These are phyloP conservation scores for Zapus hudsonius DNA, from an alignment of 2,113 vertebrate genomes.

Conservation along the genomic window DNA sequence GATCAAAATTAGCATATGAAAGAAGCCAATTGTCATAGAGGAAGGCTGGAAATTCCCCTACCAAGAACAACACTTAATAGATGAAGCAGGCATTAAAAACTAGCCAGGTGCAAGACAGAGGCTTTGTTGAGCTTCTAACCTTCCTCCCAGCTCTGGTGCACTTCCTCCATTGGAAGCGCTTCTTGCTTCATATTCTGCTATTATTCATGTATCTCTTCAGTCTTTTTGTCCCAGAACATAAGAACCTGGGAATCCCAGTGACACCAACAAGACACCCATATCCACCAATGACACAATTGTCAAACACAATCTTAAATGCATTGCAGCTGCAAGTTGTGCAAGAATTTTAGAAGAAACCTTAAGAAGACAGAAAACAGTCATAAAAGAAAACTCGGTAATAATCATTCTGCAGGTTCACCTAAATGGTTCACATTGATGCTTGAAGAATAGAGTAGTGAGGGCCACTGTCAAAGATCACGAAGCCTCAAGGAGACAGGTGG, in stretches of 20 bases:
- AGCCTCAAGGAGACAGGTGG: background rate
- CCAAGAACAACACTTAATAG: background rate
- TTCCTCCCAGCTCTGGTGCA: background rate
- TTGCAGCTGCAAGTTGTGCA: background rate
- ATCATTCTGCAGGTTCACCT: background rate
- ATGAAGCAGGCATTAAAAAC: background rate
- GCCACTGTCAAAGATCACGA: background rate
- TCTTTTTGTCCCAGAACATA: background rate
- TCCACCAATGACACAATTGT: background rate
- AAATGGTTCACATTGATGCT: background rate
- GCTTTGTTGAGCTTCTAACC: background rate
- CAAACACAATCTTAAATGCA: background rate
- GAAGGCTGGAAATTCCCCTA: background rate
- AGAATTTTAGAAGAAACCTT: conserved; percentile 43
- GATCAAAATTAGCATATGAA: background rate
- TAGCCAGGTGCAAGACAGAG: no score
- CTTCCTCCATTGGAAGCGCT: background rate
- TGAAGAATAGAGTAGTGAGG: background rate
- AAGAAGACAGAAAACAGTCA: conserved; percentile 6
- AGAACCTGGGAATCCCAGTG: background rate
- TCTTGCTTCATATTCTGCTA: background rate
- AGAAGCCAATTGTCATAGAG: background rate
- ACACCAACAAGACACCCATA: background rate
- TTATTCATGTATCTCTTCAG: background rate
- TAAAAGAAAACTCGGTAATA: background rate